Conservation (phyloP, 2,113 vertebrate genomes). For the Aspidoscelis tigris region DNA sequence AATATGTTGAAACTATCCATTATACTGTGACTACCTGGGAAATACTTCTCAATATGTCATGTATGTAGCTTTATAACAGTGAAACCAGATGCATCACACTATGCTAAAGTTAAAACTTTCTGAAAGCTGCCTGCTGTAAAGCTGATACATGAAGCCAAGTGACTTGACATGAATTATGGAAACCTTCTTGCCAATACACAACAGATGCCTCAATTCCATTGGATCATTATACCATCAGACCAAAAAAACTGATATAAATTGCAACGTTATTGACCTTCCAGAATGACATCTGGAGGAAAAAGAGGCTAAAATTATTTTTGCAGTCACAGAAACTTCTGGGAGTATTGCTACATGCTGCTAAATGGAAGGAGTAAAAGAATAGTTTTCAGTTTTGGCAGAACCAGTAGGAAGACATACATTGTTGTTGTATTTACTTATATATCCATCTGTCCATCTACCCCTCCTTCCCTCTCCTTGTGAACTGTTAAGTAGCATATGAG, state of each 20-base stretch:
- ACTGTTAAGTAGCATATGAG: neutral
- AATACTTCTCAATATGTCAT: neutral
- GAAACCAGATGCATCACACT: slow-evolving; percentile 5
- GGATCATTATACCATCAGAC: slow-evolving; percentile 17
- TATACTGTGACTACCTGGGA: neutral
- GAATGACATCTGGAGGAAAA: slow-evolving; percentile 1
- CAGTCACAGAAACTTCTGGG: slow-evolving; percentile 2
- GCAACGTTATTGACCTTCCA: slow-evolving; percentile 16
- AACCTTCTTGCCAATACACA: slow-evolving; percentile 3
- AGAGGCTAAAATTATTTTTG: slow-evolving; percentile 10
- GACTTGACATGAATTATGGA: slow-evolving; percentile 22
- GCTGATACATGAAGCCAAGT: slow-evolving; percentile 5
- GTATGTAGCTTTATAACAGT: neutral
- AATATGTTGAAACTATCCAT: slow-evolving; percentile 1
- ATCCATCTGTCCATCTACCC: neutral
- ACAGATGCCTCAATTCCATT: slow-evolving; percentile 16
- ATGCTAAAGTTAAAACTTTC: neutral
- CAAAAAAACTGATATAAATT: slow-evolving; percentile 9
- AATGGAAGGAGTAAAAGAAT: slow-evolving; percentile 11
- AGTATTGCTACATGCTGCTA: slow-evolving; percentile 9
- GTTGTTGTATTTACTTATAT: neutral
- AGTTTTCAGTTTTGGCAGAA: neutral
- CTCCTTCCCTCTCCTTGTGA: neutral
- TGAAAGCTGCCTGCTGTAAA: neutral
- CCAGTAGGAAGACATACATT: neutral